These are phyloP conservation scores for Nannospalax galili DNA, from an alignment of 2,113 vertebrate species.

Conservation along the genomic window DNA sequence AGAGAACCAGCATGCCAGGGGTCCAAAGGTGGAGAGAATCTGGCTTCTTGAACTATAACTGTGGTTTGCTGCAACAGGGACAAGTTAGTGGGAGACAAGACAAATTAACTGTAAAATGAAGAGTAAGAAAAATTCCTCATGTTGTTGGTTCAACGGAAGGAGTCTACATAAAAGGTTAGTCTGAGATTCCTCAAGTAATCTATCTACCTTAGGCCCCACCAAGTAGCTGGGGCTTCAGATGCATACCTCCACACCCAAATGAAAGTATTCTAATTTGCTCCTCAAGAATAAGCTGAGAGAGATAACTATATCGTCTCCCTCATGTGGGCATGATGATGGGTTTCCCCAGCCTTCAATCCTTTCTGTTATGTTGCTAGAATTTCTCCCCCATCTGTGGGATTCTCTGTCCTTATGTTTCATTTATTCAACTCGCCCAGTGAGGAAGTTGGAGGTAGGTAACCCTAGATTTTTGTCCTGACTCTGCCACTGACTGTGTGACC, in stretches of 20 bases:
- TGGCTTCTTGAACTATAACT: background rate
- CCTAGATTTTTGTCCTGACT: background rate
- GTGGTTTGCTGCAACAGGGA: background rate
- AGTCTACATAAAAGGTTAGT: background rate
- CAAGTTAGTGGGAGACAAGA: background rate
- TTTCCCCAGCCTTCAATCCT: background rate
- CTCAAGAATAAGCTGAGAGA: background rate
- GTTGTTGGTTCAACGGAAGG: background rate
- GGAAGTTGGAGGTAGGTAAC: background rate
- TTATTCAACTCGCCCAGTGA: background rate
- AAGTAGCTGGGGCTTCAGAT: background rate
- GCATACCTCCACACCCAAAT: background rate
- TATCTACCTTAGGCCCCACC: background rate
- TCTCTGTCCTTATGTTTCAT: background rate
- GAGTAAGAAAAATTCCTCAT: background rate
- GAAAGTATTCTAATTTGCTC: slow-evolving; percentile 6
- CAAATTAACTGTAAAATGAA: background rate
- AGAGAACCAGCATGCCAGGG: background rate
- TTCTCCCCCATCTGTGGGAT: background rate
- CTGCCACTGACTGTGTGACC: background rate
- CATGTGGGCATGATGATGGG: background rate
- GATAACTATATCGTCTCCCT: background rate
- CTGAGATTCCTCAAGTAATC: background rate
- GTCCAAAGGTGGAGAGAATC: fast-evolving
- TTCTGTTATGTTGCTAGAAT: background rate